Base-by-base conservation (phyloP, 1,140 invertebrate species). In the Drosophila nannoptera region DNA sequence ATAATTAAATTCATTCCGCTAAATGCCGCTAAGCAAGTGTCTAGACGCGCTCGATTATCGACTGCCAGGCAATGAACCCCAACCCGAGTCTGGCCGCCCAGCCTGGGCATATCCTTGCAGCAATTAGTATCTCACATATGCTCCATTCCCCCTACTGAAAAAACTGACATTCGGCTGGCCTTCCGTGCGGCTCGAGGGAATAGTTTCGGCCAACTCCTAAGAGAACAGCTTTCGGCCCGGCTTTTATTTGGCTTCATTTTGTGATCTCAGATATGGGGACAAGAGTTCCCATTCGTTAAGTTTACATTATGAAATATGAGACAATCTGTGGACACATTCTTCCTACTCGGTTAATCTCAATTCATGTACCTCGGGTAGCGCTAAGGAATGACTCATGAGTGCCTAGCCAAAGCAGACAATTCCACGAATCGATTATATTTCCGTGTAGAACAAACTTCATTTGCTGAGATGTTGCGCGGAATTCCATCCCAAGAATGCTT, bases 11-110 rank as follows among this genome's bases (percentile, higher is more conserved):
- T 54, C n/a, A 31, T 12, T 7, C 9, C 33, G 2, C 16, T 49
- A 59, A 61, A 48, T 14, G 11, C 48, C 35, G 77, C 77, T 73
- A 77, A 81, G 36, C 32, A 72, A 49, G 31, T 35, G 64, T 80
- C 65, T 77, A 76, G 77, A 73, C 77, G 38, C 0, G 65, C 31
- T 38, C 56, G 50, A 55, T 59, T 55, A 46, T 33, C 29, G 29
- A 31, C 32, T 7, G 29, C 32, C 14, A 33, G 11, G 14, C 54
- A 49, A 58, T 49, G 43, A 65, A 29, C 14, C 36, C 12, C 16
- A 11, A 5, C 9, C n/a, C n/a, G 12, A 12, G n/a, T 5, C 3
- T 42, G 0, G n/a, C 22, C 22, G 22, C 22, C 22, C 22, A 22
- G 22, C 22, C 22, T 22, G 22, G 22, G 22, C 22, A 22, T 22